A percentile compares a stretch with the other conserved stretches of the same genome.
These are phyloP conservation scores for Sipha flava DNA, from an alignment of 1,140 invertebrate genomes.

Conservation along the genomic window DNA sequence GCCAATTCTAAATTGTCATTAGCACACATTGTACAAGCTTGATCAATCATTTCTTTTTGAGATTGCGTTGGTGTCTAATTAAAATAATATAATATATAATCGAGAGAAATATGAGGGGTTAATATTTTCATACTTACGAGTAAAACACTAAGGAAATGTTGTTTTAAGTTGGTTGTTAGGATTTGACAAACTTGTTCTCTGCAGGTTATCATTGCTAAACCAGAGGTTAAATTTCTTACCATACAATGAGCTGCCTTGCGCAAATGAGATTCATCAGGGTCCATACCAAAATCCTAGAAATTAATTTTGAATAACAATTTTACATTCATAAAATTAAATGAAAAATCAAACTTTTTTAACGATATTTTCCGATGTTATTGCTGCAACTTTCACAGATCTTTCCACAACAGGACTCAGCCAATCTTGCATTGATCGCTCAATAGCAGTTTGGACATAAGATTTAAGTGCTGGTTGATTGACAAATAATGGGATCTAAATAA, in stretches of 20 bases:
- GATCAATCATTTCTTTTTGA: slow-evolving; percentile 82
- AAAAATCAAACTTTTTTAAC: slow-evolving; percentile 64
- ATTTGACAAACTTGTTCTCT: slow-evolving; percentile 81
- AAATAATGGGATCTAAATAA: slow-evolving; percentile 59
- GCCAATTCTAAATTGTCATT: slow-evolving; percentile 94
- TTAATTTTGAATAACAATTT: not conserved
- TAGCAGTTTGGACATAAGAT: slow-evolving; percentile 70
- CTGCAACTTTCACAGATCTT: slow-evolving; percentile 87
- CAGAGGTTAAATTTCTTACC: slow-evolving; percentile 91
- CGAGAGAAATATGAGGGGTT: not conserved
- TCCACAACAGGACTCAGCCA: slow-evolving; percentile 92
- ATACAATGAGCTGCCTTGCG: slow-evolving; percentile 88
- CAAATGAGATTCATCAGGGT: slow-evolving; percentile 89
- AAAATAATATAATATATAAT: not conserved
- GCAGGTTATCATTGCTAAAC: slow-evolving; percentile 97
- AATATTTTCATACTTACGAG: slow-evolving; percentile 45
- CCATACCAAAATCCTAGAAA: slow-evolving; percentile 86
- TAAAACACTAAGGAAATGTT: slow-evolving; percentile 63
- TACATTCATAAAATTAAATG: not conserved
- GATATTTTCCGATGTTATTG: slow-evolving; percentile 92
- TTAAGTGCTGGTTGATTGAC: slow-evolving; percentile 84
- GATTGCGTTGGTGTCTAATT: slow-evolving; percentile 52
- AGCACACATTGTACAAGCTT: slow-evolving; percentile 74
- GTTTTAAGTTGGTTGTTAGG: slow-evolving; percentile 79
- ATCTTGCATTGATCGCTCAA: slow-evolving; percentile 90